Base-by-base conservation (phyloP, 2,888 invertebrate species). In the Mellilla xanthometata region DNA sequence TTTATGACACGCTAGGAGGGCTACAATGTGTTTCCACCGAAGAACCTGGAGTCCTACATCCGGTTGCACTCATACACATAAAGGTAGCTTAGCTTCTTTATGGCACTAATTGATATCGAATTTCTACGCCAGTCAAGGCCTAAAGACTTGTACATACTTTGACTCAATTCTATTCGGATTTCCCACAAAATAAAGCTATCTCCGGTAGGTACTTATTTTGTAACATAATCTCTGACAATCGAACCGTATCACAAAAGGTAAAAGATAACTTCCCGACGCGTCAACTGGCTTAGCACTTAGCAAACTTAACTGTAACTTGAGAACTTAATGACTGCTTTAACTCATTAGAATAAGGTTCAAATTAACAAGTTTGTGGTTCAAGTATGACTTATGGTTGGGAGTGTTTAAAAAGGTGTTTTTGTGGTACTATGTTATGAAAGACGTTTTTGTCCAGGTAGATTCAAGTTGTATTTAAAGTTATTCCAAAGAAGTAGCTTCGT, bases 171-270 rank as follows among this genome's bases (percentile, higher is more conserved):
- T 6, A 5, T 19, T 6, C 15, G 15, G n/a, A n/a, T 19, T 6
- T 19, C 15, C 15, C 15, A 19, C 15, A 19, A 19, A 19, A 19
- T 1, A 19, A 19, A 19, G 15, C 15, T 38, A 24, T 10, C 12
- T 29, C 22, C 10, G 6, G 7, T 57, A 41, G 6, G 7, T 57
- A 41, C 35, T 24, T 31, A 41, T 46, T 15, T 30, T 36, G 66
- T 61, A 70, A 69, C 60, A 55, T 36, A 54, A 71, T 61, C 65
- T 55, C 36, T 49, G 40, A 49, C 63, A 54, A 64, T 61, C 60
- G 57, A 56, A 56, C 59, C 68, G 56, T 54, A 60, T 38, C 45
- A 52, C 12, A 49, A 45, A 46, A 46, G 39, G 35, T 41, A 39
- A 31, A 39, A 53, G 41, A 52, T 43, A 27, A 62, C 58, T 65